Evolutionary conservation across 2,113 vertebrate species (phyloP).

Genomic region (Aegithalos caudatus): DNA sequence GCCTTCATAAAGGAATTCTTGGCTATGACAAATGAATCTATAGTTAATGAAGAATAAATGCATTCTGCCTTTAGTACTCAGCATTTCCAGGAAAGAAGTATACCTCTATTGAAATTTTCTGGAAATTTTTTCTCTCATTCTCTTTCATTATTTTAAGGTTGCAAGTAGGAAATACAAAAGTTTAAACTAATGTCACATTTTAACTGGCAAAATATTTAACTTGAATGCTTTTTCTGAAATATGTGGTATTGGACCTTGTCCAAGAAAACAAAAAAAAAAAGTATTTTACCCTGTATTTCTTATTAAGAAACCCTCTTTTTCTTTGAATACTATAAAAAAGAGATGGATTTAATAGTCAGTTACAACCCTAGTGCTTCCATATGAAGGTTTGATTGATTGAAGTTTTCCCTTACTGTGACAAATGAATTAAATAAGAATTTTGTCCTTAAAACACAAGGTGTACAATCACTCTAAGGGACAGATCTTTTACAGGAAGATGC

Average conservation of each 20-base stretch:
- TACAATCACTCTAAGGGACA: not conserved
- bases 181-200: not conserved
- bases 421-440: not conserved
- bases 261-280: not conserved
- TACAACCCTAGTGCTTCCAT: not conserved
- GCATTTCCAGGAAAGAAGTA: not conserved
- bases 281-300: not conserved
- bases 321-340: not conserved
- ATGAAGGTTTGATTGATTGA: not conserved
- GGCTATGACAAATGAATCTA: not conserved
- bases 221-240: not conserved
- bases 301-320: not conserved
- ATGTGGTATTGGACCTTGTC: not conserved
- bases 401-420: not conserved
- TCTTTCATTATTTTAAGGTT: not conserved
- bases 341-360: not conserved
- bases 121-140: not conserved
- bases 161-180: not conserved
- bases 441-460: not conserved
- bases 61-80: not conserved
- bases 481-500: not conserved
- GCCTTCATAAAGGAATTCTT: not conserved
- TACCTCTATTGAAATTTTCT: not conserved
- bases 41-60: not conserved
- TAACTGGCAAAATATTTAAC: not conserved